Evolutionary conservation across 2,113 vertebrate genomes (phyloP), one percentile per base, ranked within the genome.

Genomic region (Anarhynchus alexandrinus): DNA sequence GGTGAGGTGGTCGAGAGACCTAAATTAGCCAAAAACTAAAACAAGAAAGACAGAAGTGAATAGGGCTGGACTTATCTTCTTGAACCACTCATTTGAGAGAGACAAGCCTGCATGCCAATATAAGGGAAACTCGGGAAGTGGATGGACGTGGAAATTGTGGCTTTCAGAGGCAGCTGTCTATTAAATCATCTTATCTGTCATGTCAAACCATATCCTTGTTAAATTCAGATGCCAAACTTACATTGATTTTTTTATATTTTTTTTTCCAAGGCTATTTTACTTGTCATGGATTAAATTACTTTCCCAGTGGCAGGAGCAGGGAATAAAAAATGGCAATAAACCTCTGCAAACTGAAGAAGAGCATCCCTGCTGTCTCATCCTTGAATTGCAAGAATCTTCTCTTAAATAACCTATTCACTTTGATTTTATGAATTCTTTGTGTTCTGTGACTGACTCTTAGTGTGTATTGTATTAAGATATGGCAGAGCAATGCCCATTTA

Each of bases 381-480:
- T 86, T 84, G 70, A 82, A 71, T 71, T 84, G 26, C 64, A 89
- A 84, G 69, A 94, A 74, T 94, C 51, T 88, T 90, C 25, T 83
- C 61, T 83, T 70, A 84, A 90, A 72, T 88, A 42, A 47, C 43
- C 59, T 85, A 51, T 3, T 93, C 77, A 38, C 71, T 93, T 94
- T 83, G 82, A 83, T 90, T 92, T 92, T 70, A n/a, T 66, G 67
- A 88, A 73, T 93, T 43, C 92, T 94, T 83, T 93, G 74, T 94
- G 58, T 90, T 93, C 47, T 77, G 47, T 88, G 76, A 45, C 55
- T 64, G 42, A 62, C 51, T 96, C 22, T 77, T 58, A 42, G 67
- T 58, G 42, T 69, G 32, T 38, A n/a, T 86, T 95, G 40, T 84
- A 73, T 91, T 59, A 88, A 54, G 67, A 42, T 61, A 36, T 0